Conservation (phyloP, 2,113 vertebrate species). For the Rhinolophus ferrumequinum region DNA sequence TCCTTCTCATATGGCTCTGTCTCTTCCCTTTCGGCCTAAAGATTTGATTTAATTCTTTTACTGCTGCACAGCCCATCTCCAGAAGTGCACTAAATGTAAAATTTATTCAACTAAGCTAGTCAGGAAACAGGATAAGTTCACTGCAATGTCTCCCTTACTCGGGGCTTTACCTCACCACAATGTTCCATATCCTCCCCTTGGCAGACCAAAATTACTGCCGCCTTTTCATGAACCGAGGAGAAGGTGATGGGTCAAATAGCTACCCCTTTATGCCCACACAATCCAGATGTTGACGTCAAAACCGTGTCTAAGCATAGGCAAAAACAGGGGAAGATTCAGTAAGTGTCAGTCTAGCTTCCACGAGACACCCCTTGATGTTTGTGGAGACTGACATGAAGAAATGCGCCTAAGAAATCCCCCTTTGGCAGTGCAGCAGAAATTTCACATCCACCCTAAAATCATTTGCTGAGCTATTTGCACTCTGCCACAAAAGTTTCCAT, state of each 20-base stretch:
- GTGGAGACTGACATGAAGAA: constrained; percentile 81
- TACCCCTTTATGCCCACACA: neutral
- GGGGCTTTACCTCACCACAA: neutral
- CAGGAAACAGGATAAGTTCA: neutral
- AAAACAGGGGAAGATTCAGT: constrained; percentile 14
- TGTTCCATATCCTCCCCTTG: neutral
- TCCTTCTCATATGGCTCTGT: neutral
- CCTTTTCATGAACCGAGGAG: neutral
- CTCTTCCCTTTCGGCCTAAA: neutral
- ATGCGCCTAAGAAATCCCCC: constrained; percentile 80
- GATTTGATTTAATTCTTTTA: constrained; percentile 37
- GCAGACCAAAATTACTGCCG: constrained; percentile 31
- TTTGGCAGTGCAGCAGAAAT: constrained; percentile 68
- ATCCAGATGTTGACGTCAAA: constrained; percentile 39
- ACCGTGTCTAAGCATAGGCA: constrained; percentile 64
- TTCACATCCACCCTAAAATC: constrained; percentile 79
- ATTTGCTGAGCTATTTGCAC: constrained; percentile 81
- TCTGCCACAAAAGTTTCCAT: constrained; percentile 80
- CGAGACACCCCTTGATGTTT: constrained; percentile 72
- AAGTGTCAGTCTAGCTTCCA: constrained; percentile 72
- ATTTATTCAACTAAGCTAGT: neutral
- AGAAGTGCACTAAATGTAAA: neutral
- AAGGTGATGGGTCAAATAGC: neutral
- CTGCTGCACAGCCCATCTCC: neutral
- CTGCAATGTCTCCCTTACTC: neutral